Conservation (phyloP, 2,888 invertebrate species). For the Eremobia ochroleuca region DNA sequence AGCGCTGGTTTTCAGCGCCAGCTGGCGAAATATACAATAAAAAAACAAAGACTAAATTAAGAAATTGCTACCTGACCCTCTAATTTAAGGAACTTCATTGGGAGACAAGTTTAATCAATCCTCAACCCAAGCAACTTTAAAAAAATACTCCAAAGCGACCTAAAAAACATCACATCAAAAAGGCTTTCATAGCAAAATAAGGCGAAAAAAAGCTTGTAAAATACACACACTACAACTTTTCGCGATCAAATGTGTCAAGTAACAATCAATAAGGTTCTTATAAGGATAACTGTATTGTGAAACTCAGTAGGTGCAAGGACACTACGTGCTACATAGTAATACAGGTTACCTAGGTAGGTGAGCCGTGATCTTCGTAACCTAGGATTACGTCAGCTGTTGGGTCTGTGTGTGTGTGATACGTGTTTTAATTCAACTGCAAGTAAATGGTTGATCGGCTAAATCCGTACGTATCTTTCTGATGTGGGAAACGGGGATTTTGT, state of each 20-base stretch:
- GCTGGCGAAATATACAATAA: no score
- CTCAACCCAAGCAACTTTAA: background rate
- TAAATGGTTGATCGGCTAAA: background rate
- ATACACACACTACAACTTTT: background rate
- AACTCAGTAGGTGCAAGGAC: constrained; percentile 50
- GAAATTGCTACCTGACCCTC: background rate
- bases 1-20: no score
- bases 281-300: constrained; percentile 53
- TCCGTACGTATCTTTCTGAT: background rate
- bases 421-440: constrained; percentile 7
- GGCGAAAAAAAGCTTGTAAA: no score
- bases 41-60: no score
- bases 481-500: no score
- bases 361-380: constrained; percentile 61
- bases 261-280: constrained; percentile 6
- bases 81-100: background rate
- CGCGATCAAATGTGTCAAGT: background rate
- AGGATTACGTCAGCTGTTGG: constrained; percentile 36
- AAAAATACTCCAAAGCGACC: background rate
- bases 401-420: background rate
- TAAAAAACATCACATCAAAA: background rate
- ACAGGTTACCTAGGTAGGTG: constrained; percentile 5
- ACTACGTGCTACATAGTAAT: background rate
- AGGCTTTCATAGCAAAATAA: background rate
- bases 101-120: background rate